A percentile compares a stretch with the other conserved stretches of the same genome.
phyloP scores from a whole-genome alignment of 2,797 vertebrate genomes.

The Epinephelus awoara region DNA sequence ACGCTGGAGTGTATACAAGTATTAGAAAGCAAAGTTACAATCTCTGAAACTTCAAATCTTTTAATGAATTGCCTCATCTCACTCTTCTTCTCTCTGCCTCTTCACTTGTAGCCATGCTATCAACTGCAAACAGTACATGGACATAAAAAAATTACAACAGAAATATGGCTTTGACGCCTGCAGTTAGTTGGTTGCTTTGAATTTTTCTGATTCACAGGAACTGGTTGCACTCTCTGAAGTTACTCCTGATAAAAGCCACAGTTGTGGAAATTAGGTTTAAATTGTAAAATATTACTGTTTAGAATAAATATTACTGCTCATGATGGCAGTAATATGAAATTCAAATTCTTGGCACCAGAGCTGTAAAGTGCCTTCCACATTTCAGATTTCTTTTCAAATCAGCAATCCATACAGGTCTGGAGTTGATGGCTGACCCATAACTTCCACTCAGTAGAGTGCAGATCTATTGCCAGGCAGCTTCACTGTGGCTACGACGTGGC shows the following conservation, averaged over 20 bases:
- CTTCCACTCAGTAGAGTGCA: too few relatives aligned
- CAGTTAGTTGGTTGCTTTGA: background rate
- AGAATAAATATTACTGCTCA: too few relatives aligned
- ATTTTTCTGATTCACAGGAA: background rate
- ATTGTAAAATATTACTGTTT: background rate
- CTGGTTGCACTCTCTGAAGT: background rate
- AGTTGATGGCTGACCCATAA: too few relatives aligned
- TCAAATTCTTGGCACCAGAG: background rate
- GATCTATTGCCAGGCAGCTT: too few relatives aligned
- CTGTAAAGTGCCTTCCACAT: background rate
- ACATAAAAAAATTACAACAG: background rate
- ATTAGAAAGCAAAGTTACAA: conserved; percentile 5
- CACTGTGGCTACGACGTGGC: too few relatives aligned
- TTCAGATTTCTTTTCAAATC: too few relatives aligned
- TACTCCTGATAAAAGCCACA: background rate
- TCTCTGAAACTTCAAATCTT: background rate
- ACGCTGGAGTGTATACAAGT: background rate
- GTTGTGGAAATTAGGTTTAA: background rate
- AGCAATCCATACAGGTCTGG: too few relatives aligned
- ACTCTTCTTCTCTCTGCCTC: too few relatives aligned
- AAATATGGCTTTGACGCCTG: background rate
- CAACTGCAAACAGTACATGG: background rate
- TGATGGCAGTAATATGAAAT: background rate
- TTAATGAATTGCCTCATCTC: conserved; percentile 7
- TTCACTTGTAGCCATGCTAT: background rate